phyloP scores from a whole-genome alignment of 2,888 invertebrate species.

The Drosophila differens region DNA sequence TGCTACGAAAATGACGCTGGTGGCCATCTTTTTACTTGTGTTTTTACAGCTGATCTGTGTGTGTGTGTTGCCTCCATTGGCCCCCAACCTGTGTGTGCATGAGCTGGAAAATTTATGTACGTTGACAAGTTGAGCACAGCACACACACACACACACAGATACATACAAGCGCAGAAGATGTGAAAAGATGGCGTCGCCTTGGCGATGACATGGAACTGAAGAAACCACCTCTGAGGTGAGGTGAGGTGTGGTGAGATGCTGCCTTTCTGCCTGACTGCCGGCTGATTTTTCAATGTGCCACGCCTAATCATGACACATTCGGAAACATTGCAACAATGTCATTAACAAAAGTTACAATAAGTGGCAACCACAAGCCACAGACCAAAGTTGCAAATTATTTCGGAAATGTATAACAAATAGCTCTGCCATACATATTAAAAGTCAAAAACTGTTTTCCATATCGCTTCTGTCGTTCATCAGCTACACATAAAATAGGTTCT shows the following conservation, averaged over 20 bases:
- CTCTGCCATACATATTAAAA: slow-evolving; percentile 35
- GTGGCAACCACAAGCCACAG: slow-evolving; percentile 17
- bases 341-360: slow-evolving; percentile 7
- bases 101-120: slow-evolving; percentile 54
- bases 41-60: slow-evolving; percentile 41
- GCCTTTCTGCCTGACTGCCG: slow-evolving; percentile 11
- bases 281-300: slow-evolving; percentile 42
- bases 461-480: background rate
- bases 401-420: slow-evolving; percentile 41
- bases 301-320: slow-evolving; percentile 39
- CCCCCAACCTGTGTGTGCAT: slow-evolving; percentile 28
- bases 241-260: slow-evolving; percentile 1
- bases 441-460: background rate
- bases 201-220: slow-evolving; percentile 1
- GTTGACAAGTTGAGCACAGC: slow-evolving; percentile 56
- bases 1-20: slow-evolving; percentile 23
- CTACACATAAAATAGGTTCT: background rate
- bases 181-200: slow-evolving; percentile 13
- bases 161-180: background rate
- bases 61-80: background rate
- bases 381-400: slow-evolving; percentile 39
- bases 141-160: slow-evolving; percentile 10
- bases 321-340: background rate
- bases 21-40: slow-evolving; percentile 36
- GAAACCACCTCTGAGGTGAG: slow-evolving; percentile 18